A percentile compares a stretch with the other conserved stretches of the same genome.
phyloP scores from a whole-genome alignment of 2,888 invertebrate genomes.

The Tetrapedia diversipes region DNA sequence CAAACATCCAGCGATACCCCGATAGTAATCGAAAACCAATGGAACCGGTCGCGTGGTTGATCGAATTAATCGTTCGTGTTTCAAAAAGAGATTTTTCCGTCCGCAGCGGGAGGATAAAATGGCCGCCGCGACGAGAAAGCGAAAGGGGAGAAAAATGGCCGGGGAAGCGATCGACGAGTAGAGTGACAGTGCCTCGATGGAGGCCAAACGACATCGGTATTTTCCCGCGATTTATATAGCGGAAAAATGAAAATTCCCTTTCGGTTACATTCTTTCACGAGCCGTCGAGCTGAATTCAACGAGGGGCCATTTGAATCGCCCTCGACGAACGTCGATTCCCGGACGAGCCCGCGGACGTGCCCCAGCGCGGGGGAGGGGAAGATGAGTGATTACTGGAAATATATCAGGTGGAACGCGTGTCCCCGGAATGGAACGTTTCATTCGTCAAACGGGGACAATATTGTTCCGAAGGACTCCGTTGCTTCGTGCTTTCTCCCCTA shows the following conservation, averaged over 20 bases:
- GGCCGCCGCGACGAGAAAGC: background rate
- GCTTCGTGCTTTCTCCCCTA: background rate
- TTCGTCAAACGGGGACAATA: slow-evolving; percentile 47
- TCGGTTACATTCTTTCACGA: slow-evolving; percentile 31
- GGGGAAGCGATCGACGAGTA: background rate
- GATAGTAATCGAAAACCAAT: background rate
- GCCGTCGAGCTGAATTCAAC: slow-evolving; percentile 8
- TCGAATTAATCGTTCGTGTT: background rate
- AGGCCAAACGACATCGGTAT: slow-evolving; percentile 8
- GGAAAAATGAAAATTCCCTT: slow-evolving; percentile 43
- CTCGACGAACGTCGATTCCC: slow-evolving; percentile 9
- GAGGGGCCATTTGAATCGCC: slow-evolving; percentile 39
- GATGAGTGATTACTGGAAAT: slow-evolving; percentile 48
- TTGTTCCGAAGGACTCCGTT: slow-evolving; percentile 22
- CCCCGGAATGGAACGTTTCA: slow-evolving; percentile 39
- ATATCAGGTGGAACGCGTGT: slow-evolving; percentile 33
- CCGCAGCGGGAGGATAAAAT: background rate
- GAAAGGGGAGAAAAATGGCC: no score
- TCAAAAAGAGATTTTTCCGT: background rate
- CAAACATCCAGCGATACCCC: background rate
- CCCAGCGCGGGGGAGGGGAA: background rate
- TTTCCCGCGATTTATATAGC: slow-evolving; percentile 34
- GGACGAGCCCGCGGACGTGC: background rate
- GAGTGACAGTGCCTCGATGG: slow-evolving; percentile 23
- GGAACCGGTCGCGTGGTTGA: background rate